phyloP scores from a whole-genome alignment of 2,888 invertebrate genomes.

The Atherix ibis region DNA sequence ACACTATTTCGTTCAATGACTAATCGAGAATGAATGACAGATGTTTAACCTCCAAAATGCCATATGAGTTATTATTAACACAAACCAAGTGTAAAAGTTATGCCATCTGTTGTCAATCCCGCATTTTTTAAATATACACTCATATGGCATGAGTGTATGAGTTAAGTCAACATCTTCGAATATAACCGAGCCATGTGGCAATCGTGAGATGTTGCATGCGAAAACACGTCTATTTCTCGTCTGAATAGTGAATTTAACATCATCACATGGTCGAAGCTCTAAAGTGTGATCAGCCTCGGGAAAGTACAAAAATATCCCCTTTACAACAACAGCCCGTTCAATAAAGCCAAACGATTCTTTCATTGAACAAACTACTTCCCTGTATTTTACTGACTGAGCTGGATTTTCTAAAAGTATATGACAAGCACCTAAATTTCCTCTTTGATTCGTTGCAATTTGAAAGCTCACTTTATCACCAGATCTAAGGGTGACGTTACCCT shows the following conservation, averaged over 20 bases:
- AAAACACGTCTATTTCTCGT: conserved; percentile 93
- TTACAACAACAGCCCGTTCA: conserved; percentile 91
- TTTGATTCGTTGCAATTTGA: conserved; percentile 91
- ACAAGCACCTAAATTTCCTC: conserved; percentile 87
- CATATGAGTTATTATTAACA: too few relatives aligned
- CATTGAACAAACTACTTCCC: conserved; percentile 93
- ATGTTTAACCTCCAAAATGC: too few relatives aligned
- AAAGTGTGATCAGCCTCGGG: conserved; percentile 76
- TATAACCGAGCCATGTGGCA: conserved; percentile 85
- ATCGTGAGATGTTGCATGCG: conserved; percentile 80
- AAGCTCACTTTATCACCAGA: conserved; percentile 92
- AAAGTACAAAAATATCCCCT: conserved; percentile 96
- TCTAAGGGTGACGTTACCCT: conserved; percentile 74
- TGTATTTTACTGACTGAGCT: conserved; percentile 81
- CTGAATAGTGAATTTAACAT: conserved; percentile 94
- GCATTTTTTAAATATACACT: too few relatives aligned
- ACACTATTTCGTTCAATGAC: too few relatives aligned
- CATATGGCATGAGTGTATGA: too few relatives aligned
- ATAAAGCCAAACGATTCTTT: conserved; percentile 97
- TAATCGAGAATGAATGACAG: too few relatives aligned
- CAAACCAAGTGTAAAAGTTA: too few relatives aligned
- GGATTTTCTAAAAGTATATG: conserved; percentile 85
- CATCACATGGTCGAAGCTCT: conserved; percentile 80
- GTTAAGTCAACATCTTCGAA: conserved; percentile 90
- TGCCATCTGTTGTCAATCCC: too few relatives aligned